Base-by-base conservation (phyloP, 1,140 invertebrate genomes). In the Lepidurus arcticus region DNA sequence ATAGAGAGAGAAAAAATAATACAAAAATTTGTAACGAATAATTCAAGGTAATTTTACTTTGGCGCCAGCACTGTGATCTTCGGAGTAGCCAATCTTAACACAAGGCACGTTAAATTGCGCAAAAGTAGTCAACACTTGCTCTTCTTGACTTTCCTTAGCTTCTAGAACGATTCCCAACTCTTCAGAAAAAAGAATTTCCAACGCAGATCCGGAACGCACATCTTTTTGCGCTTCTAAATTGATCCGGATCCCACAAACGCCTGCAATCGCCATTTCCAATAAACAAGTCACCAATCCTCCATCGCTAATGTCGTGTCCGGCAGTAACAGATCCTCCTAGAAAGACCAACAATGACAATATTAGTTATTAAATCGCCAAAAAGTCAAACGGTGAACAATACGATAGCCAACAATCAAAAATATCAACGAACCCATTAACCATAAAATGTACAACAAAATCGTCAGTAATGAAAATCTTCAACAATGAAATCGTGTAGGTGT, bases 271-370 rank as follows among this genome's bases (percentile, higher is more conserved):
- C 97, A 99, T 98, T 87, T 99, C 97, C 45, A 98, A 82, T 0
- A 97, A 82, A 83, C 93, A 95, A 0, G 92, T 94, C 44, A 98
- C 87, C 6, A 98, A 85, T 42, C 97, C 97, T 53, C 97, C 97
- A 86, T 99, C 97, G 85, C 96, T 98, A 1, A 99, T 88, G 86
- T 99, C 97, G 85, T 99, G 97, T 1, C 96, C 96, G n/a, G 97
- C 88, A 16, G 92, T 84, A 9, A 98, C 83, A 83, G 90, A 89
- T 0, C 87, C 87, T 74, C 92, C 91, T 93, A 81, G 73, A 21
- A n/a, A 47, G 6, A 78, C 77, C 10, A 10, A 44, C 21, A 24
- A 47, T n/a, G 21, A 75, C 78, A 44, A 0, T 34, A 34, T 34
- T 34, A 34, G 73, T 10, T 9, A 11, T 78, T 77, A 74, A 76